Evolutionary conservation across 2,113 vertebrate genomes (phyloP), one percentile per base, ranked within the genome.

Genomic region (Dicerorhinus sumatrensis): DNA sequence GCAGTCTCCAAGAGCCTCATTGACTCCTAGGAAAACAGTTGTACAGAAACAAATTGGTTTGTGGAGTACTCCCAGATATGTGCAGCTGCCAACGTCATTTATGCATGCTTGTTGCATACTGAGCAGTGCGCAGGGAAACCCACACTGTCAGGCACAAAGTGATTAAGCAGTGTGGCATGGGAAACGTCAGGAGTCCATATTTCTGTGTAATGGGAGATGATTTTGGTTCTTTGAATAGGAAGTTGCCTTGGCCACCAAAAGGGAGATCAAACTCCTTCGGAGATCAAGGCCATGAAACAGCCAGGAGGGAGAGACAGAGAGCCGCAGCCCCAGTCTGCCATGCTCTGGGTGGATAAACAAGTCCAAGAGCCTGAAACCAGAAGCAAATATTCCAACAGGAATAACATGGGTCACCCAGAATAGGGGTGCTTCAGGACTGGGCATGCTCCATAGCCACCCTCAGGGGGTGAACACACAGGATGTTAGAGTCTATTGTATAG

Each of bases 391-490:
- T 33, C 21, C 12, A 36, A 13, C 18, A 92, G 54, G 82, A 83
- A 42, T n/a, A 42, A 60, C 12, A 4, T 27, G 42, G 9, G 6
- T 20, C 33, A 27, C 12, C 27, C 56, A 14, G 42, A 60, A 51
- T 46, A 54, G 36, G 18, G 23, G 3, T 1, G 7, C 54, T 77
- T 31, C 25, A 13, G 63, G 42, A 12, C 36, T 1, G 1, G 31
- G 33, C 4, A 1, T 1, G 14, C 3, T 72, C 18, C 82, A 60
- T 5, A 6, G 54, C 13, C 67, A 31, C 0, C 1, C 10, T 7
- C 6, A 12, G 39, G 7, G 8, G 8, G 5, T 17, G 5, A 42
- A 27, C 20, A 42, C 48, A 21, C 25, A 16, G 48, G 13, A 33
- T 29, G 6, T 8, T 36, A 33, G 39, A 65, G 29, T 86, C 46